Percentiles rank a stretch among this genome's conserved stretches.
These are phyloP conservation scores for Triplophysa rosa DNA, from an alignment of 2,113 vertebrate genomes.

Conservation along the genomic window DNA sequence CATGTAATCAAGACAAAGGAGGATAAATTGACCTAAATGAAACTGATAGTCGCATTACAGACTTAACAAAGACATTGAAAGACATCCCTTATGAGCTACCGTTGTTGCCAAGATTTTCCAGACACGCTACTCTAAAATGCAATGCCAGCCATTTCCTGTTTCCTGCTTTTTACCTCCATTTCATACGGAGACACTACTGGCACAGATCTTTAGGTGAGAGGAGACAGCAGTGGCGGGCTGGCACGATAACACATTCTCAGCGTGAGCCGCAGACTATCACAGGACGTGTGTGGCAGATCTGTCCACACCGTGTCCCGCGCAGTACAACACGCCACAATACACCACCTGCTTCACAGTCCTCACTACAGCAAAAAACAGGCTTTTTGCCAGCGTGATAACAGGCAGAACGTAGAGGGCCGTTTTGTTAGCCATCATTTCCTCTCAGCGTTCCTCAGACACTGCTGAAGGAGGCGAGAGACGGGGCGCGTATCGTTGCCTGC, in stretches of 20 bases:
- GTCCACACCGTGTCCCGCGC: constrained; percentile 31
- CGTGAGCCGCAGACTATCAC: constrained; percentile 26
- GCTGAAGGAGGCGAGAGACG: background rate
- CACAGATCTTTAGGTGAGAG: constrained; percentile 7
- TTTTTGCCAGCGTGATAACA: constrained; percentile 24
- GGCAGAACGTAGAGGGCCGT: constrained; percentile 14
- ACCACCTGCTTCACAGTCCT: constrained; percentile 32
- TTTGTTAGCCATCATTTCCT: constrained; percentile 25
- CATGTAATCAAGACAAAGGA: background rate
- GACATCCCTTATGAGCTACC: background rate
- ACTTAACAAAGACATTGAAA: background rate
- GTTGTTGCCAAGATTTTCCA: background rate
- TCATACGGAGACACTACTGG: constrained; percentile 4
- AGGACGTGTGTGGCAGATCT: constrained; percentile 37
- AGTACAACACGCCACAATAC: constrained; percentile 29
- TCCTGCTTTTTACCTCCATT: background rate
- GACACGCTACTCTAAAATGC: background rate
- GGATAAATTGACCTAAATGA: background rate
- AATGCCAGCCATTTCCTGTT: background rate
- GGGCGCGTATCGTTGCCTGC: constrained; percentile 19
- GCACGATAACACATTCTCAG: constrained; percentile 27
- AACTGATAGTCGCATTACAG: background rate
- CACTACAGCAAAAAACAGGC: constrained; percentile 29
- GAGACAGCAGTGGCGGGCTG: constrained; percentile 36
- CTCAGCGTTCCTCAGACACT: constrained; percentile 2